Base-by-base conservation (phyloP, 35 echinoderm and acorn worm genomes). In the Holothuria glaberrima region DNA sequence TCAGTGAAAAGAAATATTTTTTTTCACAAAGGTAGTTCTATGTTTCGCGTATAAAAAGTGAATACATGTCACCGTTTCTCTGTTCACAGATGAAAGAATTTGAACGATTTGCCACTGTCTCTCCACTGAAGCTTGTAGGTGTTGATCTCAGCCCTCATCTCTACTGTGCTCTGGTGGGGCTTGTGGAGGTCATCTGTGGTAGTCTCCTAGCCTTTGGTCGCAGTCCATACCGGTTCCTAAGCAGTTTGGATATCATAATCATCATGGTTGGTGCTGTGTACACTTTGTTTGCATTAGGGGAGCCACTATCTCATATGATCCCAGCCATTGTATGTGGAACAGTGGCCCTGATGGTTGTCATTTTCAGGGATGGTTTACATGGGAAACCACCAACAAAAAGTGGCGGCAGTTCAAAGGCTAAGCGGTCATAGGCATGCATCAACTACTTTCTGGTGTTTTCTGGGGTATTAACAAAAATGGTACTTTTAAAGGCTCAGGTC, bases 231-330 rank as follows among this genome's bases (percentile, higher is more conserved):
- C 50, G 70, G 30, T 4, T 59, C 26, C 35, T 89, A 38, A 89
- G 88, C 64, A 28, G 50, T 5, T 2, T 89, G 32, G 73, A 66
- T 78, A 19, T 89, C 1, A 18, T 89, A 24, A 22, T 34, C 29
- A 57, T 89, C 20, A 89, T 89, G 88, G 20, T 58, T 62, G 88
- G 88, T 6, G 88, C 88, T 13, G 54, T 76, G 17, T 79, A 89
- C 32, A 89, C 88, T 64, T 50, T 79, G 22, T 61, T 76, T 13
- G 48, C 59, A 22, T 71, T 89, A 22, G 88, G 73, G 22, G 35
- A 75, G 4, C 26, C 46, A 36, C 12, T 61, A 16, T 20, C 31
- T 21, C 20, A 59, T 17, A 22, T 59, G 26, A 31, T 84, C 46
- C 57, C 80, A 61, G 57, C 80, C 29, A 14, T 84, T 25, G 31